phyloP scores from a whole-genome alignment of 2,797 vertebrate genomes.

The Arrhamphus sclerolepis region DNA sequence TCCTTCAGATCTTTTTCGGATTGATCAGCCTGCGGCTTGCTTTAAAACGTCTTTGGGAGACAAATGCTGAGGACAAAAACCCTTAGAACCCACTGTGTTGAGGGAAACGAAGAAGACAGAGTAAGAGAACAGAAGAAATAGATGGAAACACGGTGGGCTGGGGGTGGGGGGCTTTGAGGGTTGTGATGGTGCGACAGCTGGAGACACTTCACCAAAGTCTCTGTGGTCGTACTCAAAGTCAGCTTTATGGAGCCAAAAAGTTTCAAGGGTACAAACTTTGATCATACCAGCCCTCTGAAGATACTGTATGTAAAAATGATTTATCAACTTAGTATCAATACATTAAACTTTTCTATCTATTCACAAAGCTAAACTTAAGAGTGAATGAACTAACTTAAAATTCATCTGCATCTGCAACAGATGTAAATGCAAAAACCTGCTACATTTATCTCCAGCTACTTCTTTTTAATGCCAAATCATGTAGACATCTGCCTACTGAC shows the following conservation, averaged over 20 bases:
- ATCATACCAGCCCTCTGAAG: no score
- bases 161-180: slow-evolving; percentile 47
- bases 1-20: slow-evolving; percentile 16
- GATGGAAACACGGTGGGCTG: slow-evolving; percentile 30
- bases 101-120: slow-evolving; percentile 20
- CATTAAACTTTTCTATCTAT: background rate
- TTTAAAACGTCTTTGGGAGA: slow-evolving; percentile 3
- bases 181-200: slow-evolving; percentile 55
- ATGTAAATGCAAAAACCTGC: no score
- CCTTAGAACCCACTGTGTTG: slow-evolving; percentile 29
- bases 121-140: background rate
- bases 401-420: no score
- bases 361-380: background rate
- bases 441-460: background rate
- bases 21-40: slow-evolving; percentile 2
- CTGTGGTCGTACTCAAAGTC: slow-evolving; percentile 11
- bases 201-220: slow-evolving; percentile 40
- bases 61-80: slow-evolving; percentile 20
- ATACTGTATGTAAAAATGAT: no score
- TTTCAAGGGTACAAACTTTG: no score
- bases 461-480: no score
- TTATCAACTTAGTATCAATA: background rate
- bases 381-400: no score
- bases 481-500: background rate
- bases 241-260: slow-evolving; percentile 6